Conservation (phyloP, 2,113 vertebrate species). For the Dryoscopus gambensis region DNA sequence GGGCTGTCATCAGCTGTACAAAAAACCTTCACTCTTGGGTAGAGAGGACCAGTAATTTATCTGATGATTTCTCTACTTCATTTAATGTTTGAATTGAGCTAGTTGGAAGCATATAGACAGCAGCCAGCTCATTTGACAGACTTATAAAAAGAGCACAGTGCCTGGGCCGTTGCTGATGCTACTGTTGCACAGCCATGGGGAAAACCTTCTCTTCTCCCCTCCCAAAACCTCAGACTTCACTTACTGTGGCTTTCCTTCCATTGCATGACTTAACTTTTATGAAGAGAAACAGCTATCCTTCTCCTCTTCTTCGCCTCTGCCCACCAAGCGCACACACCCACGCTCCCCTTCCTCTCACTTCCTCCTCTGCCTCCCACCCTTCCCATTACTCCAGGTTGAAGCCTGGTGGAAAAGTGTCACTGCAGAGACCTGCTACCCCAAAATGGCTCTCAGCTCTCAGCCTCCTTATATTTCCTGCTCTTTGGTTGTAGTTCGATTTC, state of each 20-base stretch:
- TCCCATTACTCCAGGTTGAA: background rate
- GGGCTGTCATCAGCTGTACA: slow-evolving; percentile 67
- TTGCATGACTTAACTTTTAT: background rate
- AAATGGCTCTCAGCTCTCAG: background rate
- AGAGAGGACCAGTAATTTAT: slow-evolving; percentile 65
- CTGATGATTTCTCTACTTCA: slow-evolving; percentile 71
- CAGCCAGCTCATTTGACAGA: background rate
- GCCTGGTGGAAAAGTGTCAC: background rate
- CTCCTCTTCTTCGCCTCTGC: background rate
- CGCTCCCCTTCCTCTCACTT: rapidly evolving
- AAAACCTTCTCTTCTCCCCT: background rate
- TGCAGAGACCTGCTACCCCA: background rate
- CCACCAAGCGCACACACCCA: background rate
- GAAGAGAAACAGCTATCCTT: background rate
- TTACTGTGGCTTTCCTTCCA: background rate
- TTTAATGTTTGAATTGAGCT: slow-evolving; percentile 52
- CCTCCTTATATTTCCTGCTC: background rate
- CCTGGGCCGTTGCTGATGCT: background rate
- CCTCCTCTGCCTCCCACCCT: background rate
- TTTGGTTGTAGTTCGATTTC: background rate
- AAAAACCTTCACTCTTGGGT: slow-evolving; percentile 54
- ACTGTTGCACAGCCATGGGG: background rate
- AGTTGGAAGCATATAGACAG: background rate
- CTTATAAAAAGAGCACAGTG: background rate
- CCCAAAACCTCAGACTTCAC: background rate